Evolutionary conservation across 1,140 invertebrate species (phyloP).

Genomic region (Acromyrmex charruanus): DNA sequence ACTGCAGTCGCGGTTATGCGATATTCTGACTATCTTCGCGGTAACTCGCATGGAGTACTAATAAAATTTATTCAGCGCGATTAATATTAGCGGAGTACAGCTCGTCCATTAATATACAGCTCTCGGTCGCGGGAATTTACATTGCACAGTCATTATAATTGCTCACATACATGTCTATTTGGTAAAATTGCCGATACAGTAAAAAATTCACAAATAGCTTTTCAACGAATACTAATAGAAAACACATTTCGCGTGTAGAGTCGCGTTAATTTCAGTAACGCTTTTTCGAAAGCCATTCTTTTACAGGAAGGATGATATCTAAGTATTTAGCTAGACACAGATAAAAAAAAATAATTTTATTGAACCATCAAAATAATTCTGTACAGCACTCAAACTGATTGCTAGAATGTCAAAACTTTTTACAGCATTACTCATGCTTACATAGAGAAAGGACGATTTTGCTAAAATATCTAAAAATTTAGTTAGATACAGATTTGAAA

Average conservation of each 20-base stretch:
- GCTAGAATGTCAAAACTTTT: too few species aligned
- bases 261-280: neutral
- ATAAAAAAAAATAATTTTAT: too few species aligned
- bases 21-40: conserved; percentile 59
- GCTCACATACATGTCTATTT: neutral
- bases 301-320: too few species aligned
- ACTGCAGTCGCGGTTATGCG: conserved; percentile 54
- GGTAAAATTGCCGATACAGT: neutral
- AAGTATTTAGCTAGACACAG: too few species aligned
- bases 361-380: too few species aligned
- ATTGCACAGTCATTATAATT: conserved; percentile 14
- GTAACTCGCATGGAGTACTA: conserved; percentile 48
- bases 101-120: conserved; percentile 28
- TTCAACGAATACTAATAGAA: neutral
- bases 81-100: conserved; percentile 53
- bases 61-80: conserved; percentile 53
- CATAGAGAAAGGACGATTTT: too few species aligned
- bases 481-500: too few species aligned
- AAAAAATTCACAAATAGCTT: conserved; percentile 5
- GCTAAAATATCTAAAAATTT: too few species aligned
- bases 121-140: conserved; percentile 22
- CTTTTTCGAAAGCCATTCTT: neutral
- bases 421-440: too few species aligned
- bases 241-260: neutral
- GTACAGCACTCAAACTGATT: too few species aligned